Conservation (phyloP, 1,140 invertebrate species). For the Oedothorax gibbosus region DNA sequence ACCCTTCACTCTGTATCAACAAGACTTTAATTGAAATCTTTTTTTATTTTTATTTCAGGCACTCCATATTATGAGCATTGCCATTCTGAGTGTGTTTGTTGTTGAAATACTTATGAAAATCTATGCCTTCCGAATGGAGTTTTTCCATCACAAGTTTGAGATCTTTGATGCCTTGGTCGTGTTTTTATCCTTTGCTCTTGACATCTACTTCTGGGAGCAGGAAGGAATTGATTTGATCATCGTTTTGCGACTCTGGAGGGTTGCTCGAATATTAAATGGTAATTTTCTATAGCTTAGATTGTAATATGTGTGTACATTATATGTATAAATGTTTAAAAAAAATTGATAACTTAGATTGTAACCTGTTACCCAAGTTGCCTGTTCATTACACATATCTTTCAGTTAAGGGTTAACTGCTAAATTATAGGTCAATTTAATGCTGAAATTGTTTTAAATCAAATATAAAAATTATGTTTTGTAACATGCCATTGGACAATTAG, state of each 20-base stretch:
- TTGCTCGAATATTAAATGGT: slow-evolving; percentile 69
- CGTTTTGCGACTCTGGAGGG: slow-evolving; percentile 68
- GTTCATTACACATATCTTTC: too few species aligned
- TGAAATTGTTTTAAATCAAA: too few species aligned
- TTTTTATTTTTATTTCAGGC: slow-evolving; percentile 60
- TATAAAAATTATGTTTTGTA: too few species aligned
- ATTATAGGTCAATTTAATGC: too few species aligned
- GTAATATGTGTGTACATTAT: too few species aligned
- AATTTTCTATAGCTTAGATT: slow-evolving; percentile 31
- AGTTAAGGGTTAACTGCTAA: too few species aligned
- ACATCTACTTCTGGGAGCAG: slow-evolving; percentile 66
- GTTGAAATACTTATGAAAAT: slow-evolving; percentile 68
- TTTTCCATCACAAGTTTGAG: slow-evolving; percentile 69
- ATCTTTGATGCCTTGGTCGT: slow-evolving; percentile 69
- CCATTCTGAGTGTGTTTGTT: slow-evolving; percentile 67
- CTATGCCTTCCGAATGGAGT: slow-evolving; percentile 67
- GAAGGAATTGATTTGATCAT: slow-evolving; percentile 67
- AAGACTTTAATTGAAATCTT: too few species aligned
- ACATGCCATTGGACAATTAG: too few species aligned
- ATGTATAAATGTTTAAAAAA: too few species aligned
- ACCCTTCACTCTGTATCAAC: too few species aligned
- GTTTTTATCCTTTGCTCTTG: slow-evolving; percentile 68
- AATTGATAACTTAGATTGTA: too few species aligned
- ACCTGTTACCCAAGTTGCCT: too few species aligned
- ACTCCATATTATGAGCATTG: slow-evolving; percentile 67